Evolutionary conservation across 2,797 vertebrate species (phyloP), one percentile per base, ranked within the genome.

Genomic region (Sebastes oblongus): DNA sequence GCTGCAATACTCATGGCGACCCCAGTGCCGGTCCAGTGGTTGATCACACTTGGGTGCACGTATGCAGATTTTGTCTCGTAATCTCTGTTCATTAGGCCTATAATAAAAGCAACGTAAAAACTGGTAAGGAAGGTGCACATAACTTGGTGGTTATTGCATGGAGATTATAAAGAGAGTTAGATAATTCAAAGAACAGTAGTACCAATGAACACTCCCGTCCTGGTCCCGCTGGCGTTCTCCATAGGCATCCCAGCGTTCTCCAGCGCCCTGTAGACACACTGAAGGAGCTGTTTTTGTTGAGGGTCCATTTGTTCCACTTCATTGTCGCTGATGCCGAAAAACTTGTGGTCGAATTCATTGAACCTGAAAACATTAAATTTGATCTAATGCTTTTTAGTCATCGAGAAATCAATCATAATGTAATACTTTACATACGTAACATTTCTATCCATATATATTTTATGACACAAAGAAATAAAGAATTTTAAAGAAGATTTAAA

Each of bases 21-120:
- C 0, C 97, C 97, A 0, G 97, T 96, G 13, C 94, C 94, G 3
- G 92, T 95, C 62, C 96, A 97, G 88, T 97, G 96, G 88, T 94
- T 96, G 81, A 96, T 96, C 70, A 91, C 82, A 62, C 25, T 92
- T 12, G 91, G 83, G 39, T 71, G 85, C 76, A 84, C 79, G 12
- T 89, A 95, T 54, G 89, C 69, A 36, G 94, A 14, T 0, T 79
- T 88, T 55, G 90, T 81, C 77, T 96, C 96, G n/a, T 95, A 97
- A 89, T 98, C 97, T 92, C 94, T 93, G 94, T 98, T 97, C 97
- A 97, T 97, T 6, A 98, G 68, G 9, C 97, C 97, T 97, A 64
- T 20, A 81, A 27, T 73, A 50, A 82, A 80, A 78, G 8, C 8
- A 29, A 66, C 20, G 25, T 59, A 36, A 72, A 54, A 52, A 25